phyloP scores from a whole-genome alignment of 2,113 vertebrate genomes.

The Stomatorhinus ivindoensis region DNA sequence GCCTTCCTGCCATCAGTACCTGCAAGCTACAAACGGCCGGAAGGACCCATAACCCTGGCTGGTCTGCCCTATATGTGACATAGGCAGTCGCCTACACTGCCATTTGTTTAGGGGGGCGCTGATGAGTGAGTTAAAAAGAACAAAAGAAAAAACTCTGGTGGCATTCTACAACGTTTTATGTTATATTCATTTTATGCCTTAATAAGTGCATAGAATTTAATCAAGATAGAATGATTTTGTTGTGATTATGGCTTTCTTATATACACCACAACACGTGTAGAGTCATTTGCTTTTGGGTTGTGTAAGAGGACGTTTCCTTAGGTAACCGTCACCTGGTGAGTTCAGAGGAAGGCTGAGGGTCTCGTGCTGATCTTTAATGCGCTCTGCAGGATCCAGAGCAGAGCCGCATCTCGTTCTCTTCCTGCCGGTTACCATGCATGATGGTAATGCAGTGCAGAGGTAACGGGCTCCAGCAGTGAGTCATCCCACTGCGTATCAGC shows the following conservation, averaged over 20 bases:
- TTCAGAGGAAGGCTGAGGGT: background rate
- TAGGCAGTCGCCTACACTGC: background rate
- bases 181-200: background rate
- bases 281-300: background rate
- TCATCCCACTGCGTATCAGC: background rate
- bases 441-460: background rate
- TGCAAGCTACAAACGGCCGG: background rate
- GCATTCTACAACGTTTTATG: background rate
- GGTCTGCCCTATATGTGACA: background rate
- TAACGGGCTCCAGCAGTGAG: background rate
- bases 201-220: background rate
- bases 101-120: background rate
- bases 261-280: background rate
- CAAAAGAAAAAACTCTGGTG: background rate
- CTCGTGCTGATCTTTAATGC: background rate
- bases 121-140: background rate
- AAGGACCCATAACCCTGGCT: background rate
- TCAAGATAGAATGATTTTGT: background rate
- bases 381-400: background rate
- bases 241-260: background rate
- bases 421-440: background rate
- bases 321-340: background rate
- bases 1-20: background rate
- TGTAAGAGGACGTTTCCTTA: background rate
- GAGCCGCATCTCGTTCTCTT: background rate